phyloP scores from a whole-genome alignment of 2,797 vertebrate genomes.

The Acridotheres tristis region DNA sequence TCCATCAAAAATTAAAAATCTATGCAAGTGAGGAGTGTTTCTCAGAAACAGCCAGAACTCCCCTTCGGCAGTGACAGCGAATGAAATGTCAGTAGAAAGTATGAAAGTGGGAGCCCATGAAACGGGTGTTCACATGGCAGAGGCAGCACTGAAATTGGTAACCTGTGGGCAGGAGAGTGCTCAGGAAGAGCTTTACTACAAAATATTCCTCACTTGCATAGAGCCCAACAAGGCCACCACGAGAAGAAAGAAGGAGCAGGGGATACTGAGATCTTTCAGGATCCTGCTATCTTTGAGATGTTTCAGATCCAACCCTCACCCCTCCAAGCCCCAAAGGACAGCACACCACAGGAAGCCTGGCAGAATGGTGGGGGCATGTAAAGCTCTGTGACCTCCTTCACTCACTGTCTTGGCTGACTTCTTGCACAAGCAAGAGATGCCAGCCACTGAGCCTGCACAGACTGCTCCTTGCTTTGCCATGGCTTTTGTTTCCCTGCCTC shows the following conservation, averaged over 20 bases:
- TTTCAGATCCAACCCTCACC: background rate
- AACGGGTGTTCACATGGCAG: background rate
- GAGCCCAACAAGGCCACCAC: background rate
- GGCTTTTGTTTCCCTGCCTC: background rate
- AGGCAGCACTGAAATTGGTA: background rate
- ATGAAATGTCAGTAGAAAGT: background rate
- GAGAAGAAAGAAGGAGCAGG: background rate
- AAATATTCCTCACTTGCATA: background rate
- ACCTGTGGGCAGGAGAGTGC: background rate
- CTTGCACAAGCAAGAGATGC: background rate
- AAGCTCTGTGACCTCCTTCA: background rate
- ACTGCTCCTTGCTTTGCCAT: background rate
- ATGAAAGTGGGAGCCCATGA: background rate
- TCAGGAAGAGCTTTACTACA: background rate
- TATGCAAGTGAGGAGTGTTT: background rate
- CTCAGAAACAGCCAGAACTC: background rate
- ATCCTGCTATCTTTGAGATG: background rate
- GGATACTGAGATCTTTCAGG: background rate
- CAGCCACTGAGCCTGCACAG: background rate
- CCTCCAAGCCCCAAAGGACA: background rate
- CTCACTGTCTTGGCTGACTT: background rate
- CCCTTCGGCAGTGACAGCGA: background rate
- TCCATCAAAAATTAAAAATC: background rate
- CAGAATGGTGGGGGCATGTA: background rate
- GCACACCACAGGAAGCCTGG: background rate